Evolutionary conservation across 2,797 vertebrate genomes (phyloP).

Genomic region (Coendou prehensilis): DNA sequence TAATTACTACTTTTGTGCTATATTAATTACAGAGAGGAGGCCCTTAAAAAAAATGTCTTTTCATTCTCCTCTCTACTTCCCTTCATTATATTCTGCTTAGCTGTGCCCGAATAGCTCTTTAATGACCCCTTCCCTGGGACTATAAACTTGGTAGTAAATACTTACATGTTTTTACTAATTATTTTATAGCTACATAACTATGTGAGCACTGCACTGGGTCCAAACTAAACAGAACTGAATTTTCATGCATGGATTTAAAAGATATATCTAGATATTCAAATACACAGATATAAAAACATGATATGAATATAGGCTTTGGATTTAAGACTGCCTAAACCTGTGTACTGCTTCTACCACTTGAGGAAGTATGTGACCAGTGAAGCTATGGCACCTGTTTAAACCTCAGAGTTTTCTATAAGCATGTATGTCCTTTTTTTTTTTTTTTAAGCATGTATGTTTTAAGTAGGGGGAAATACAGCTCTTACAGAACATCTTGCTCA

Average conservation of each 20-base stretch:
- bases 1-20: conserved; percentile 11
- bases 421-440: background rate
- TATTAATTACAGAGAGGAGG: background rate
- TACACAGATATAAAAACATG: background rate
- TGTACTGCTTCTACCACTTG: background rate
- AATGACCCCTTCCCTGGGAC: background rate
- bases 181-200: background rate
- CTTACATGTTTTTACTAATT: conserved; percentile 3
- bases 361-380: background rate
- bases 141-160: background rate
- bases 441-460: background rate
- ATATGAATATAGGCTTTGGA: conserved; percentile 16
- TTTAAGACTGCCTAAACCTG: background rate
- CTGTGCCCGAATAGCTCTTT: background rate
- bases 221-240: conserved; percentile 36
- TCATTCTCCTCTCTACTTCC: background rate
- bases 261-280: background rate
- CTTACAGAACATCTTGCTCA: background rate
- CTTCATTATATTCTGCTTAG: background rate
- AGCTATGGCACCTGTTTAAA: background rate
- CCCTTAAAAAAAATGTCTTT: background rate
- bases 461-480: background rate
- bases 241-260: conserved; percentile 27
- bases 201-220: background rate
- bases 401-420: background rate